A percentile compares a stretch with the other conserved stretches of the same genome.
phyloP scores from a whole-genome alignment of 2,113 vertebrate genomes.

The Isurus oxyrinchus region DNA sequence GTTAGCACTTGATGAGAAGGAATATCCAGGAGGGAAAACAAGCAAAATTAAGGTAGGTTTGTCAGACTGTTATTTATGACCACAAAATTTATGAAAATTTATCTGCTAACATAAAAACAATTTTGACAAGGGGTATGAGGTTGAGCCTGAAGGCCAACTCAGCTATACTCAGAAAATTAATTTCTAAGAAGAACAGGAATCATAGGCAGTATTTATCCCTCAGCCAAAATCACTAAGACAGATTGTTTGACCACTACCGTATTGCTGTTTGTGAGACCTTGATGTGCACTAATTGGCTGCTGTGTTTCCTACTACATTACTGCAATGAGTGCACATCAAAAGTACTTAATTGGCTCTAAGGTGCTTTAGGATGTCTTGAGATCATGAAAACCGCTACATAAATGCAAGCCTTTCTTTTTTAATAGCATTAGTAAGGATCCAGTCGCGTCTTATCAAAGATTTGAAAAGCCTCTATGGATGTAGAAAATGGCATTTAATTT shows the following conservation, averaged over 20 bases:
- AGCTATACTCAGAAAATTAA: neutral
- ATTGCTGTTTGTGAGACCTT: neutral
- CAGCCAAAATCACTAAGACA: neutral
- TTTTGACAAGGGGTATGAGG: neutral
- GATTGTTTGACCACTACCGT: neutral
- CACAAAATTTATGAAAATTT: neutral
- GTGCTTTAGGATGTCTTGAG: neutral
- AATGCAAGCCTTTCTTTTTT: neutral
- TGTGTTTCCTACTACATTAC: neutral
- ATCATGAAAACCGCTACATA: neutral
- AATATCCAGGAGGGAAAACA: conserved; percentile 92
- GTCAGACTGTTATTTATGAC: neutral
- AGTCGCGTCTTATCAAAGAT: neutral
- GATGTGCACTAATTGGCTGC: neutral
- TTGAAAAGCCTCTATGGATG: neutral
- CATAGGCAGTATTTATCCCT: neutral
- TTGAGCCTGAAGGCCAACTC: neutral
- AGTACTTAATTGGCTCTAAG: neutral
- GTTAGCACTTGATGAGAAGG: conserved; percentile 94
- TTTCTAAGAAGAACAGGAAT: neutral
- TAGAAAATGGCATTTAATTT: neutral
- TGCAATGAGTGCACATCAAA: neutral
- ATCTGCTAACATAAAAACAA: neutral
- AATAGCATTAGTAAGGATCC: neutral
- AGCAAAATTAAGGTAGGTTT: conserved; percentile 78